A percentile compares a stretch with the other conserved stretches of the same genome.
Conservation (phyloP, 1,140 invertebrate genomes). For the Drosophila kohkoa region DNA sequence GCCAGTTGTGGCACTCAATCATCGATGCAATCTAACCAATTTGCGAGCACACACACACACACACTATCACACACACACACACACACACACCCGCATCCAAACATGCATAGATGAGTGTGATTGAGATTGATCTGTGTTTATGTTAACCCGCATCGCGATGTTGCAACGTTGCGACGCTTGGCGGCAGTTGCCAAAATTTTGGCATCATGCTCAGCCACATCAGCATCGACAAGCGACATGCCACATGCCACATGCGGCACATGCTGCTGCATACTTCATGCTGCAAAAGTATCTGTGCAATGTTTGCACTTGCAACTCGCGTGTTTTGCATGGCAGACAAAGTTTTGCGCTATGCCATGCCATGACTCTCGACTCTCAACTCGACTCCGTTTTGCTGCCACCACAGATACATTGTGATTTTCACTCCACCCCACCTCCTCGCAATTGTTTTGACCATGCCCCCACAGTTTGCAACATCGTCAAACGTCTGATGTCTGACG, state of each 20-base stretch:
- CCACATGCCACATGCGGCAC: slow-evolving; percentile 19
- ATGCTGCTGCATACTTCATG: slow-evolving; percentile 19
- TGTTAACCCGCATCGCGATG: slow-evolving; percentile 36
- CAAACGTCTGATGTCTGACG: background rate
- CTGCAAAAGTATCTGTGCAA: slow-evolving; percentile 41
- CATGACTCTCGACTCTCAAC: slow-evolving; percentile 2
- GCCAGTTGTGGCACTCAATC: slow-evolving; percentile 22
- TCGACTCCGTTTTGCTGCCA: slow-evolving; percentile 12
- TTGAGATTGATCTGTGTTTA: slow-evolving; percentile 55
- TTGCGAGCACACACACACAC: slow-evolving; percentile 24
- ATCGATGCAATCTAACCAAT: slow-evolving; percentile 41
- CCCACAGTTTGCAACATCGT: background rate
- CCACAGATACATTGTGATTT: slow-evolving; percentile 26
- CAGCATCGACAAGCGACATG: slow-evolving; percentile 20
- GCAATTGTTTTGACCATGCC: no score
- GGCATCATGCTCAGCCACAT: slow-evolving; percentile 10
- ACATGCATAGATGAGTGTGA: slow-evolving; percentile 20
- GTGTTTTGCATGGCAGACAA: slow-evolving; percentile 44
- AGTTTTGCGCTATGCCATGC: slow-evolving; percentile 13
- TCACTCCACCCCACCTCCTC: background rate
- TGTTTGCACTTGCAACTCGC: slow-evolving; percentile 39
- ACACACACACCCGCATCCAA: slow-evolving; percentile 16
- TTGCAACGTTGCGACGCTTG: background rate
- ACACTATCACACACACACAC: slow-evolving; percentile 21
- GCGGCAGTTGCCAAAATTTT: slow-evolving; percentile 24